Percentiles rank a stretch among this genome's conserved stretches.
Conservation (phyloP, 2,888 invertebrate genomes). For the Drosophila borealis region DNA sequence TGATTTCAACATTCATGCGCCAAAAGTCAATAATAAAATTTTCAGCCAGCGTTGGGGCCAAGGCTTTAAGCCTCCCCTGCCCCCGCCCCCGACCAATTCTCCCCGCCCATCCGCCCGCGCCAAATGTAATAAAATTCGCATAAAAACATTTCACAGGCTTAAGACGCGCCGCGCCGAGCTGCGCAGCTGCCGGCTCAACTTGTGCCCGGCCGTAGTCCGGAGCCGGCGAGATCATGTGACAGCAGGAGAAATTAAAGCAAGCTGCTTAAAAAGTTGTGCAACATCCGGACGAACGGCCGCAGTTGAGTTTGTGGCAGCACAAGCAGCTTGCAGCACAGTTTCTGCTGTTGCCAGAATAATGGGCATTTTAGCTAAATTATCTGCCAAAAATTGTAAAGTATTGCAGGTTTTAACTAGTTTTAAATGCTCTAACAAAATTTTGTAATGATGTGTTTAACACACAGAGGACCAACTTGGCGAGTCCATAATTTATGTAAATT, state of each 20-base stretch:
- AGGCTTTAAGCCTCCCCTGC: conserved; percentile 45
- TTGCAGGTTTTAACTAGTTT: no score
- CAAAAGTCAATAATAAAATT: conserved; percentile 73
- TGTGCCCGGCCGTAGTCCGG: conserved; percentile 12
- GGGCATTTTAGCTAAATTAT: background rate
- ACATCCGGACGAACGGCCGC: conserved; percentile 55
- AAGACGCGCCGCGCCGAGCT: conserved; percentile 36
- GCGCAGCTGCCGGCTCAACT: conserved; percentile 43
- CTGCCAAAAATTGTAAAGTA: background rate
- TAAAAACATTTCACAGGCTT: conserved; percentile 73
- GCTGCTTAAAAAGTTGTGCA: conserved; percentile 71
- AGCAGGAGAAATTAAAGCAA: conserved; percentile 62
- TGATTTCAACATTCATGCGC: conserved; percentile 70
- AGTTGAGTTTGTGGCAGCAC: conserved; percentile 38
- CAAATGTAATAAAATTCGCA: conserved; percentile 76
- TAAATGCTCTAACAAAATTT: no score
- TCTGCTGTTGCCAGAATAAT: conserved; percentile 24
- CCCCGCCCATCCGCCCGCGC: conserved; percentile 7
- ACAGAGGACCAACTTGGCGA: no score
- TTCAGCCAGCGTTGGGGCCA: conserved; percentile 34
- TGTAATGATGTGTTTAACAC: no score
- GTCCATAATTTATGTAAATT: no score
- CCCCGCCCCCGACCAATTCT: conserved; percentile 10
- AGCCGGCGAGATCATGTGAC: conserved; percentile 53
- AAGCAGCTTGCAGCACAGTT: conserved; percentile 32